Base-by-base conservation (phyloP, 2,888 invertebrate genomes). In the Drosophila niveifrons region DNA sequence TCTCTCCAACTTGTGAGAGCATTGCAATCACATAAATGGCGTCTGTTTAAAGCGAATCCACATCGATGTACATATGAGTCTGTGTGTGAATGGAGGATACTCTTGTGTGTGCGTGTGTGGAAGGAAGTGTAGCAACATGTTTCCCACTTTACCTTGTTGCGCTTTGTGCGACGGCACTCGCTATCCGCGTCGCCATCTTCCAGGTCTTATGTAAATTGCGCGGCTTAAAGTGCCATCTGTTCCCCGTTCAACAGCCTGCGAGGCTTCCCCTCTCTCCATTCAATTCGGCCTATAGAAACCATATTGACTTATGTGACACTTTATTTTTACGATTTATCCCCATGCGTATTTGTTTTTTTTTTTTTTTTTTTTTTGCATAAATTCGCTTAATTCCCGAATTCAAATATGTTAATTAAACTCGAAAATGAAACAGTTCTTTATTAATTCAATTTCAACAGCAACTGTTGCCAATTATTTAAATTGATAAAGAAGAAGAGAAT, bases 1-100 rank as follows among this genome's bases (percentile, higher is more conserved):
- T 50, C 48, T 59, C 58, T 51, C 18, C 36, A 44, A 57, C 46
- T 66, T 57, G 43, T 57, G 41, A 41, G 36, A 56, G 71, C 57
- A 72, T 71, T 71, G 71, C 82, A 87, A 69, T 72, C 85, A 67
- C 71, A 82, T 81, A 87, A 88, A 84, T 78, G 82, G 79, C 65
- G 47, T 62, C 66, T 72, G 79, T 75, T 78, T 70, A 69, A 64
- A 34, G 46, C 8, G 55, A 75, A 72, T 72, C 62, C 69, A 57
- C 63, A 62, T 65, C 67, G 65, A 71, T 70, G 48, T 31, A 23
- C 18, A 17, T 48, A 17, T 17, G n/a, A 15, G 13, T 11, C 11
- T 51, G 17, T n/a, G 15, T 46, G 39, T 34, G 36, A 36, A n/a
- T 36, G 36, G 36, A 23, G 23, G 6, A 23, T n/a, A 4, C 3